phyloP scores from a whole-genome alignment of 92 coral and sea anemone genomes.

The Metridium senile region DNA sequence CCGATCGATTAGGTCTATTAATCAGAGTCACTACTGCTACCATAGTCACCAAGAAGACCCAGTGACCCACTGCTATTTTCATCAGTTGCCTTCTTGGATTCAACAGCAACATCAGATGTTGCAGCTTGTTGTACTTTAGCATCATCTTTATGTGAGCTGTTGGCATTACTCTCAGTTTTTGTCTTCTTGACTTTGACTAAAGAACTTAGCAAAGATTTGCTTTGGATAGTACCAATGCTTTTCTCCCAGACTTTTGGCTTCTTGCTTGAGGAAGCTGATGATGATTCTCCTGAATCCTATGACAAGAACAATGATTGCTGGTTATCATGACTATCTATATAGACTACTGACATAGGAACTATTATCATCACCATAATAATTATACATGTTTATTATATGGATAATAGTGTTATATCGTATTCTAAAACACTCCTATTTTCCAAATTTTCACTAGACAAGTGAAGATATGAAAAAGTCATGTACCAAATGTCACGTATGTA shows the following conservation, averaged over 20 bases:
- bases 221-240: constrained; percentile 70
- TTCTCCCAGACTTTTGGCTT: constrained; percentile 62
- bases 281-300: constrained; percentile 21
- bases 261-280: constrained; percentile 58
- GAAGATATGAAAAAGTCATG: no score
- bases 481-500: no score
- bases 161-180: not conserved
- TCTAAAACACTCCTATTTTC: no score
- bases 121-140: not conserved
- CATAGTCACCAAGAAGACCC: constrained; percentile 73
- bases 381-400: no score
- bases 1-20: no score
- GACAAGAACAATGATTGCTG: not conserved
- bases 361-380: no score
- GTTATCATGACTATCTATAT: not conserved
- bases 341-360: no score
- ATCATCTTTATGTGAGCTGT: constrained; percentile 28
- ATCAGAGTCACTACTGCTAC: constrained; percentile 84
- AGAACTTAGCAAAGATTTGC: constrained; percentile 59
- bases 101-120: not conserved
- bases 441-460: no score
- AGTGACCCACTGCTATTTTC: constrained; percentile 49
- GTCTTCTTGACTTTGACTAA: constrained; percentile 74
- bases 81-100: not conserved
- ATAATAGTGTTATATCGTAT: no score